Percentiles rank a stretch among this genome's conserved stretches.
phyloP scores from a whole-genome alignment of 2,797 vertebrate genomes.

The Pseudochromis fuscus region DNA sequence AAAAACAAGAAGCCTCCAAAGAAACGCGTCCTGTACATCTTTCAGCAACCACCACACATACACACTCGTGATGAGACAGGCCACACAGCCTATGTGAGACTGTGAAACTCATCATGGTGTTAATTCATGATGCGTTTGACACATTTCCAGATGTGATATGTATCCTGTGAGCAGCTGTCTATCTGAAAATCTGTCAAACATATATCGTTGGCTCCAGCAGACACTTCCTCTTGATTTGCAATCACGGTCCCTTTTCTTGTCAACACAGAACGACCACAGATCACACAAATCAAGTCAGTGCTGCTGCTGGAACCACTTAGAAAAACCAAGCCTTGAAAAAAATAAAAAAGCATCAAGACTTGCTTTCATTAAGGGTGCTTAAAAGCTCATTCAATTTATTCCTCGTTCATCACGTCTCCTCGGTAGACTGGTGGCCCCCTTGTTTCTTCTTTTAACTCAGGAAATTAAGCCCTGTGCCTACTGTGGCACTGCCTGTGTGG shows the following conservation, averaged over 20 bases:
- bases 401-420: conserved; percentile 51
- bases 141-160: conserved; percentile 29
- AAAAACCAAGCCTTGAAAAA: conserved; percentile 32
- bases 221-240: conserved; percentile 39
- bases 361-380: conserved; percentile 75
- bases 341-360: conserved; percentile 46
- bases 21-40: conserved; percentile 3
- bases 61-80: conserved; percentile 4
- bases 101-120: conserved; percentile 44
- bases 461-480: conserved; percentile 62
- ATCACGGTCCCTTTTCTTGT: conserved; percentile 40
- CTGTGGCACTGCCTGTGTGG: conserved; percentile 12
- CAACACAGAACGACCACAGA: conserved; percentile 45
- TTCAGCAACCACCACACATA: background rate
- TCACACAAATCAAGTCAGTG: conserved; percentile 47
- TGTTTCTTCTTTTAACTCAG: conserved; percentile 64
- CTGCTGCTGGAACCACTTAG: conserved; percentile 46
- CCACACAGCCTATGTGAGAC: conserved; percentile 18
- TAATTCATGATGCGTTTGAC: conserved; percentile 9
- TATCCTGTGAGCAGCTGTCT: conserved; percentile 24
- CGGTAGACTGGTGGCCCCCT: conserved; percentile 36
- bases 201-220: conserved; percentile 30
- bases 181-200: conserved; percentile 43
- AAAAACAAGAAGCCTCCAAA: conserved; percentile 6
- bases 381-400: conserved; percentile 71